These are phyloP conservation scores for Drosophila arizonae DNA, from an alignment of 1,140 invertebrate species.

Conservation along the genomic window DNA sequence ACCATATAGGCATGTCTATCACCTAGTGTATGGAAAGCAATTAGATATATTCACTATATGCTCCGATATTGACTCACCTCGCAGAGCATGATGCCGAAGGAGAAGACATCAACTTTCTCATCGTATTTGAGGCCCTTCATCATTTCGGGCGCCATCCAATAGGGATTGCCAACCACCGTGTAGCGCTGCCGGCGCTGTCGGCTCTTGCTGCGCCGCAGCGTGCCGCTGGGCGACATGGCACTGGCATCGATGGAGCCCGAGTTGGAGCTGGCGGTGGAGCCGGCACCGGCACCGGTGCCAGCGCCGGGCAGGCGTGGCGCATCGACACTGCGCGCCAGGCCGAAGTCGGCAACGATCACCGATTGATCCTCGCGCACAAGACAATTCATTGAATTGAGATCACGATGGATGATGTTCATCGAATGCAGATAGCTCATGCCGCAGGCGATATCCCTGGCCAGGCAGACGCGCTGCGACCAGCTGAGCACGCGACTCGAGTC, in stretches of 20 bases:
- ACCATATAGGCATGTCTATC: background rate
- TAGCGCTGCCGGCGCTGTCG: slow-evolving; percentile 84
- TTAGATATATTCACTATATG: too few species aligned
- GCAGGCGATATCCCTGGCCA: slow-evolving; percentile 95
- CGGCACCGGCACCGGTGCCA: background rate
- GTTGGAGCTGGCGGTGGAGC: background rate
- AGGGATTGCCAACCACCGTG: slow-evolving; percentile 94
- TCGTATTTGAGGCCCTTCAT: slow-evolving; percentile 98
- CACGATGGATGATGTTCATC: slow-evolving; percentile 97
- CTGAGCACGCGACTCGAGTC: slow-evolving; percentile 84
- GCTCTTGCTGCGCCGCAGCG: slow-evolving; percentile 81
- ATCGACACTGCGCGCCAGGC: slow-evolving; percentile 93
- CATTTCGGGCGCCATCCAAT: slow-evolving; percentile 99
- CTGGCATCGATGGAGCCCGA: slow-evolving; percentile 15
- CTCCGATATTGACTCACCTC: slow-evolving; percentile 86
- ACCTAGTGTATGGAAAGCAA: too few species aligned
- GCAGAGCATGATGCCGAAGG: slow-evolving; percentile 97
- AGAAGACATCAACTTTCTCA: slow-evolving; percentile 98
- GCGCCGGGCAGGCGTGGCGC: slow-evolving; percentile 80
- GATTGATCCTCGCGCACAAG: slow-evolving; percentile 94
- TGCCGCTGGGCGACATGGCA: slow-evolving; percentile 81
- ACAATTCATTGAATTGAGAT: slow-evolving; percentile 98
- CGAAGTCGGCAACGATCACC: slow-evolving; percentile 97
- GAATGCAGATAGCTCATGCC: slow-evolving; percentile 97
- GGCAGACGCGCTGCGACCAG: slow-evolving; percentile 92